Base-by-base conservation (phyloP, 2,888 invertebrate genomes). In the Pseudococcus viburni region DNA sequence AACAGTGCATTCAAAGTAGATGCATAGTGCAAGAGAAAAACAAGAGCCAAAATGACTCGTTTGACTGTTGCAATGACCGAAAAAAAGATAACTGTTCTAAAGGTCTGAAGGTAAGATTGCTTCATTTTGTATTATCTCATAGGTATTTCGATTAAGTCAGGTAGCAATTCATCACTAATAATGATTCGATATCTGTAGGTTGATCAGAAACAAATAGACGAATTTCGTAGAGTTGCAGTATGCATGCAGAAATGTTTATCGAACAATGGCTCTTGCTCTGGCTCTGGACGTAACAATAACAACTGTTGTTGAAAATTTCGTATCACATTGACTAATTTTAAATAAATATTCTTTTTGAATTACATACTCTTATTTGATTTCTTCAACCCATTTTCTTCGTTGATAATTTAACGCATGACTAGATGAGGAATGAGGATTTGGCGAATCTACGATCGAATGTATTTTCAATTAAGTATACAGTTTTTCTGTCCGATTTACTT, bases 11-110 rank as follows among this genome's bases (percentile, higher is more conserved):
- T 8, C 8, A 9, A 1, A 80, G 42, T 19, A 80, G 15, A 80
- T 80, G 80, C 15, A 80, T 80, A 4, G 19, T 80, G 8, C 17
- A 80, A 80, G 80, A 80, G 17, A 80, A 42, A 80, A 42, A 42
- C n/a, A n/a, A 59, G 19, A 19, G 19, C 19, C n/a, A 19, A 59
- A 42, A 46, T 42, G 9, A 42, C n/a, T n/a, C n/a, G n/a, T n/a
- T n/a, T 77, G 77, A 39, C 15, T 77, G 22, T 77, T 12, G 73
- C 26, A 33, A 19, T 15, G 73, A 73, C 22, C 17, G 39, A 6
- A 19, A 42, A 77, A 42, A n/a, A 9, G 80, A 77, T 17, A 7
- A 4, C 8, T 33, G 77, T 77, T 39, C 0, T 77, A 33, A 33
- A 33, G 22, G 80, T 42, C n/a, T 42, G 0, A 6, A 80, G n/a